Percentiles rank a stretch among this genome's conserved stretches.
Evolutionary conservation across 2,888 invertebrate genomes (phyloP).

Genomic region (Herminia tarsipennalis): DNA sequence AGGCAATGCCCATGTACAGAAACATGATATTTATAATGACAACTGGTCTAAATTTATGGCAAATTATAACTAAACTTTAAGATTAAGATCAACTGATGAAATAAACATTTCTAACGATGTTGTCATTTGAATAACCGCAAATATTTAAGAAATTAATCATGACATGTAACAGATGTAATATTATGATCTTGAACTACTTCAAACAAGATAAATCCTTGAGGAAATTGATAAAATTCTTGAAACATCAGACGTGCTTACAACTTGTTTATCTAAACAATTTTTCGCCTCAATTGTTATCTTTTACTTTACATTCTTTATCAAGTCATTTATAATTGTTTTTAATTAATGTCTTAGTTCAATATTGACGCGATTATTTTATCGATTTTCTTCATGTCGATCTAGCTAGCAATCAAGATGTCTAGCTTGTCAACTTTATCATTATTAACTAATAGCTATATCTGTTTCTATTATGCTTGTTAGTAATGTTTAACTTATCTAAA

Average conservation of each 20-base stretch:
- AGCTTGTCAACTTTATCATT: too few species aligned
- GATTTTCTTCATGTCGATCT: too few species aligned
- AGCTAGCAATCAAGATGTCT: too few species aligned
- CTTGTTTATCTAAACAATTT: too few species aligned
- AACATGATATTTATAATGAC: constrained; percentile 8
- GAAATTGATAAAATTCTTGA: background rate
- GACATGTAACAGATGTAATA: background rate
- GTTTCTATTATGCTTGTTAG: too few species aligned
- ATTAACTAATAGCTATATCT: too few species aligned
- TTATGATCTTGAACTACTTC: constrained; percentile 2
- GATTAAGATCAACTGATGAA: background rate
- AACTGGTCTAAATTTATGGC: constrained; percentile 6
- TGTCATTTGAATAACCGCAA: background rate
- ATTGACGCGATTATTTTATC: too few species aligned
- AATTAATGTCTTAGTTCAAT: too few species aligned
- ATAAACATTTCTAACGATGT: background rate
- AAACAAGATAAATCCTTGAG: background rate
- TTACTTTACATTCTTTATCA: too few species aligned
- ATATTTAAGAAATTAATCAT: background rate
- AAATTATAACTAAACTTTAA: constrained; percentile 1
- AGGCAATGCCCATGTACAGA: constrained; percentile 10
- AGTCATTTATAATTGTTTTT: too few species aligned
- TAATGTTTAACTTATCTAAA: too few species aligned
- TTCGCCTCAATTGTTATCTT: too few species aligned
- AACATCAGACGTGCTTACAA: background rate